Evolutionary conservation across 2,797 vertebrate species (phyloP).

Genomic region (Melanotaenia boesemani): DNA sequence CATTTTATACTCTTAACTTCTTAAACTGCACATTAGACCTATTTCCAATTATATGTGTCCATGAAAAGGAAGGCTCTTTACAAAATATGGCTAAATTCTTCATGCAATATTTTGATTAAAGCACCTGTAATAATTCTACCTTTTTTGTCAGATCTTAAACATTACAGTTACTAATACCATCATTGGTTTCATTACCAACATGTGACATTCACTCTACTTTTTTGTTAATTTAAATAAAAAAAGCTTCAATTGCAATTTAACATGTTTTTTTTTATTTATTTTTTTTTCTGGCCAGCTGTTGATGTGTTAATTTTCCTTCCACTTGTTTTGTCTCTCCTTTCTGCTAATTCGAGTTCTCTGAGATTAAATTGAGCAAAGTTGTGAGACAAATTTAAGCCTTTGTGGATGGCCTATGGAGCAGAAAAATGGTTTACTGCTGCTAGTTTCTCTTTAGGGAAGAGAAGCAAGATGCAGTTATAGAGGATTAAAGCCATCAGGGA

Average conservation of each 20-base stretch:
- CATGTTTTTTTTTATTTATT: background rate
- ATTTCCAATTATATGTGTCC: no score
- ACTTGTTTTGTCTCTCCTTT: conserved; percentile 13
- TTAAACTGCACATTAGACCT: background rate
- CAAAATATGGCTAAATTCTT: background rate
- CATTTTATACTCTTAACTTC: background rate
- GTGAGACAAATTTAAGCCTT: conserved; percentile 58
- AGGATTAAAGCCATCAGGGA: conserved; percentile 49
- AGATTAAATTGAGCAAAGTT: conserved; percentile 43
- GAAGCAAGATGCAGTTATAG: conserved; percentile 42
- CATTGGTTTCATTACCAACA: no score
- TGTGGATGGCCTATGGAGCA: conserved; percentile 54
- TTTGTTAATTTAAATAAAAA: background rate
- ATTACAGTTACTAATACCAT: background rate
- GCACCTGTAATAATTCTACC: background rate
- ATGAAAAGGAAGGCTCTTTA: background rate
- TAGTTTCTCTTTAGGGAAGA: conserved; percentile 39
- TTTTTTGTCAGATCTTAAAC: background rate
- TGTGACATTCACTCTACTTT: no score
- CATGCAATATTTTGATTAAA: background rate
- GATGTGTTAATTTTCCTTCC: conserved; percentile 22
- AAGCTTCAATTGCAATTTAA: background rate
- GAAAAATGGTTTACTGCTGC: conserved; percentile 64
- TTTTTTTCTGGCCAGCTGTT: background rate
- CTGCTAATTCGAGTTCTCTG: conserved; percentile 37